phyloP scores from a whole-genome alignment of 1,140 invertebrate genomes.

The Bombyx mandarina region DNA sequence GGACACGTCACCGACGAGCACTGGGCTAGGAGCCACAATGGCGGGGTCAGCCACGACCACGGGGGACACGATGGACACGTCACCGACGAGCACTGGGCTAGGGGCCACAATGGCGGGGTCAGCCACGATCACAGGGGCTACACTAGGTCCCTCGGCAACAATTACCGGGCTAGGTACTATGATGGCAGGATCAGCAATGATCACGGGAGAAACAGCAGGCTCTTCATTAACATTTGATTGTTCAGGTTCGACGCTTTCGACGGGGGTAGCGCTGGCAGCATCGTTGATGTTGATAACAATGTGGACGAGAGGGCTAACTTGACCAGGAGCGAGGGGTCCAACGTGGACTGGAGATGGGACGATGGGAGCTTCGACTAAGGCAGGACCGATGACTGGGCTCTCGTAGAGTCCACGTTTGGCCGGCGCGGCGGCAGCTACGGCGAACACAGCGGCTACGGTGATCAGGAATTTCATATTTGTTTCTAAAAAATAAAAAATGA shows the following conservation, averaged over 20 bases:
- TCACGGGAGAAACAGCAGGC: background rate
- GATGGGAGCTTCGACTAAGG: conserved; percentile 2
- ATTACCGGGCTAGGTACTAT: background rate
- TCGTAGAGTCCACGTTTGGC: background rate
- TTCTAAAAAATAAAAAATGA: background rate
- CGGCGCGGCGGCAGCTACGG: background rate
- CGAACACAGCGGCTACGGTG: conserved; percentile 1
- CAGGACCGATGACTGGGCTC: conserved; percentile 11
- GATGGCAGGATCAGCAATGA: background rate
- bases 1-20: conserved; percentile 3
- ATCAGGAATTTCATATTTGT: conserved; percentile 1
- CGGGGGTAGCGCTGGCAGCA: background rate
- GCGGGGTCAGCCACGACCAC: conserved; percentile 30
- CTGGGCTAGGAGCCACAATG: conserved; percentile 16
- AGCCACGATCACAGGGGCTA: conserved; percentile 6
- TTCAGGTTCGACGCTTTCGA: background rate
- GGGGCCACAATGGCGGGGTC: conserved; percentile 6
- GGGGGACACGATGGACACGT: conserved; percentile 12
- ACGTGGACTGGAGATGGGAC: conserved; percentile 13
- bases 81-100: conserved; percentile 6
- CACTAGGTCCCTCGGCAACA: background rate
- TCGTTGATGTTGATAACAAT: conserved; percentile 14
- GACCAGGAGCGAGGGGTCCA: conserved; percentile 1
- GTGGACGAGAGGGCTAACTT: conserved; percentile 10
- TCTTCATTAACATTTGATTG: background rate